Percentiles rank a stretch among this genome's conserved stretches.
Evolutionary conservation across 2,113 vertebrate species (phyloP).

Genomic region (Carettochelys insculpta): DNA sequence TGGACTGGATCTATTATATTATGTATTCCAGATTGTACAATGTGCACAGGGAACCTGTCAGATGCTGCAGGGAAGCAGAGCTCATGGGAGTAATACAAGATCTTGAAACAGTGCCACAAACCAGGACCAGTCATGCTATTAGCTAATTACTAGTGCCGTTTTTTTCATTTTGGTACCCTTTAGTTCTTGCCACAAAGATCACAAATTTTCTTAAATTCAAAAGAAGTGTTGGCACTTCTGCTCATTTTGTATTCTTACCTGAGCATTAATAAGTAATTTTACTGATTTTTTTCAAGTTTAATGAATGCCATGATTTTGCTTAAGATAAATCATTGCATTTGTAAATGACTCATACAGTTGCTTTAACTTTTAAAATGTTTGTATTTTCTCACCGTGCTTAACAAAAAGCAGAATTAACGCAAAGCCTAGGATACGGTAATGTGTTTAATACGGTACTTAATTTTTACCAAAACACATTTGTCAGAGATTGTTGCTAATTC

Average conservation of each 20-base stretch:
- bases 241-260: not conserved
- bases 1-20: not conserved
- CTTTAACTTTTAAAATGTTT: not conserved
- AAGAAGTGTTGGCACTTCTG: not conserved
- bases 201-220: not conserved
- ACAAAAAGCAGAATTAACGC: not conserved
- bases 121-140: not conserved
- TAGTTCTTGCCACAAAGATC: not conserved
- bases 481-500: not conserved
- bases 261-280: not conserved
- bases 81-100: not conserved
- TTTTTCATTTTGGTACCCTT: not conserved
- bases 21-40: not conserved
- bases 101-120: not conserved
- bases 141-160: not conserved
- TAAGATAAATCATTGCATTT: not conserved
- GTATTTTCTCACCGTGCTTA: not conserved
- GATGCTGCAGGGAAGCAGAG: not conserved
- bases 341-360: not conserved
- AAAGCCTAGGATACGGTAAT: not conserved
- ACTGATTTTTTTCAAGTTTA: not conserved
- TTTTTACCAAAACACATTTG: not conserved
- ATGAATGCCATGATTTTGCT: not conserved
- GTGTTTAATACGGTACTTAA: not conserved
- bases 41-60: not conserved